These are phyloP conservation scores for Megalops cyprinoides DNA, from an alignment of 2,797 vertebrate genomes.

Conservation along the genomic window DNA sequence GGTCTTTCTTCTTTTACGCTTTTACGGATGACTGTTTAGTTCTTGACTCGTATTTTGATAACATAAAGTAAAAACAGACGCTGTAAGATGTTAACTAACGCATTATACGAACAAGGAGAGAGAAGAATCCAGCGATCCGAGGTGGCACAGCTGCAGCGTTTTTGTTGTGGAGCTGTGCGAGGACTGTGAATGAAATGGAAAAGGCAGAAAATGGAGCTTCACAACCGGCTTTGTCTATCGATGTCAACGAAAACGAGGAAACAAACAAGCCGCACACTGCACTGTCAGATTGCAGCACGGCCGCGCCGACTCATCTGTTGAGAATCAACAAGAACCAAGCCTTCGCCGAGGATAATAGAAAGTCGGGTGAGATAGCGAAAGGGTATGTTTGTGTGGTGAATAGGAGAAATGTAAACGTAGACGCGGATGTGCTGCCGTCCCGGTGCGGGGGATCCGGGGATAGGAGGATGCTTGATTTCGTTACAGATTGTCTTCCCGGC, in stretches of 20 bases:
- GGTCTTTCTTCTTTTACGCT: neutral
- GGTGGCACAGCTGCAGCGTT: slow-evolving; percentile 32
- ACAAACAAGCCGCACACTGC: slow-evolving; percentile 20
- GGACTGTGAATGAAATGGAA: slow-evolving; percentile 43
- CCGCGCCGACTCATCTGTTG: slow-evolving; percentile 34
- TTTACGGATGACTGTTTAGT: neutral
- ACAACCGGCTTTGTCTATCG: slow-evolving; percentile 46
- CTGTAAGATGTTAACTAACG: slow-evolving; percentile 29
- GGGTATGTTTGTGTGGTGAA: slow-evolving; percentile 13
- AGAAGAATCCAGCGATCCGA: slow-evolving; percentile 23
- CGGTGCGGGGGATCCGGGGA: neutral
- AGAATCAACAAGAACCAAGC: slow-evolving; percentile 42
- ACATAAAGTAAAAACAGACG: slow-evolving; percentile 10
- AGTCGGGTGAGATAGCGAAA: neutral
- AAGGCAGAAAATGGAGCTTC: slow-evolving; percentile 33
- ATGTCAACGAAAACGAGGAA: slow-evolving; percentile 68
- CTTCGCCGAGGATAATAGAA: neutral
- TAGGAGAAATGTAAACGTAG: slow-evolving; percentile 45
- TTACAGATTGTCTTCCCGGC: slow-evolving; percentile 36
- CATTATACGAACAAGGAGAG: slow-evolving; percentile 24
- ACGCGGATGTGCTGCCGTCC: slow-evolving; percentile 13
- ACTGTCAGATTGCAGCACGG: slow-evolving; percentile 11
- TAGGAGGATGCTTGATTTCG: slow-evolving; percentile 50
- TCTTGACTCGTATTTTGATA: neutral
- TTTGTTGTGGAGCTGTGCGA: slow-evolving; percentile 29